Conservation (phyloP, 2,113 vertebrate species). For the Raja brachyura region DNA sequence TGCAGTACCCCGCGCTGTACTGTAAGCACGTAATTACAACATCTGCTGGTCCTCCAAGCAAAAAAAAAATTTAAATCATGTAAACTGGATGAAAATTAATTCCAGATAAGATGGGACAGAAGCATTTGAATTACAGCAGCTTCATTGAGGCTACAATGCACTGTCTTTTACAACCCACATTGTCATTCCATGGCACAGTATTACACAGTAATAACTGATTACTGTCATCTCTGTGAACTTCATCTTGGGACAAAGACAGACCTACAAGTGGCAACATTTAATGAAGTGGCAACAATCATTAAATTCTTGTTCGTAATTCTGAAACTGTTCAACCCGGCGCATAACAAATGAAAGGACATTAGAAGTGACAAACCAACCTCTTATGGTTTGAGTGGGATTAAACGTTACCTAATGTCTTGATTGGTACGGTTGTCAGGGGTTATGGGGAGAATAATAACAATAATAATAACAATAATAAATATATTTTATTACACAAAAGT, state of each 20-base stretch:
- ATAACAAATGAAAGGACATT: neutral
- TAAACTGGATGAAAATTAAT: constrained; percentile 36
- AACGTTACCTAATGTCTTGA: too few species aligned
- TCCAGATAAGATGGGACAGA: constrained; percentile 12
- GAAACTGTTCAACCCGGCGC: neutral
- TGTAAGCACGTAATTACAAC: constrained; percentile 20
- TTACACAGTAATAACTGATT: constrained; percentile 21
- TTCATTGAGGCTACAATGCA: constrained; percentile 22
- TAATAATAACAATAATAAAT: too few species aligned
- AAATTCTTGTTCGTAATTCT: neutral
- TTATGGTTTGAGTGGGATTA: too few species aligned
- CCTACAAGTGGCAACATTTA: neutral
- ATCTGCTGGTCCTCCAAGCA: constrained; percentile 14
- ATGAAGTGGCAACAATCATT: too few species aligned
- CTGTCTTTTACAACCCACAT: constrained; percentile 1
- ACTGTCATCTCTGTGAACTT: constrained; percentile 12
- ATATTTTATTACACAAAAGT: too few species aligned
- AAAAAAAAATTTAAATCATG: constrained; percentile 35
- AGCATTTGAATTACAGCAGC: constrained; percentile 27
- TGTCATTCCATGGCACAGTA: constrained; percentile 26
- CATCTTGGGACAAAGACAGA: too few species aligned
- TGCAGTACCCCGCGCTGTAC: neutral
- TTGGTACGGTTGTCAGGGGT: too few species aligned
- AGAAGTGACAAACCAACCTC: too few species aligned
- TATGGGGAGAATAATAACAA: too few species aligned